Base-by-base conservation (phyloP, 2,888 invertebrate genomes). In the Phalangium opilio region DNA sequence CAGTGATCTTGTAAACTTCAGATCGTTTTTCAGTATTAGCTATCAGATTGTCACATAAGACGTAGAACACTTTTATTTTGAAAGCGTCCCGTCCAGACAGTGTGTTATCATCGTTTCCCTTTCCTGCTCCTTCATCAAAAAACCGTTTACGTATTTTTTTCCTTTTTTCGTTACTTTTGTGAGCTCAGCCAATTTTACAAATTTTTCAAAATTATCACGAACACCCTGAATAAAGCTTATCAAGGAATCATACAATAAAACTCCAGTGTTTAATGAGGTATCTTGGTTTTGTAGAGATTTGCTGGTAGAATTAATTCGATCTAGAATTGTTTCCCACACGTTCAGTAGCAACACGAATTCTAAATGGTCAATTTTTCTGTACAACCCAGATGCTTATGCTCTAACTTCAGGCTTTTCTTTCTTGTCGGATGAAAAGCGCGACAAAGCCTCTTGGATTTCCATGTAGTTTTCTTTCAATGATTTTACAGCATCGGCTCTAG, bases 381-480 rank as follows among this genome's bases (percentile, higher is more conserved):
- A n/a, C 14, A 41, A 34, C 4, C 19, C 10, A 12, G 15, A 20
- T 2, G 41, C 46, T 20, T 46, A 33, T 34, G 18, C 18, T 46
- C 41, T 46, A 2, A 20, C 41, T 3, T 15, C 20, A 12, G 46
- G 20, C 1, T 19, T 34, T 35, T 46, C 41, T 19, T 46, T 10
- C 15, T 5, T n/a, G 20, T 46, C 15, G 15, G 20, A 8, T 1
- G 41, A 41, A 8, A 41, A 27, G 5, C 35, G 3, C 1, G 10
- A 19, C 14, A 33, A 41, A 3, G 27, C 20, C 20, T 46, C n/a
- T 27, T n/a, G 17, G 18, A 47, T 39, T 15, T 40, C 20, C n/a
- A 8, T 8, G 21, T 48, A 48, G 5, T 27, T 21, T 44, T 48
- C 11, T n/a, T 17, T 18, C 12, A 48, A 5, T 11, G 44, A 19